These are phyloP conservation scores for Phlogophora meticulosa DNA, from an alignment of 2,888 invertebrate species.

Conservation along the genomic window DNA sequence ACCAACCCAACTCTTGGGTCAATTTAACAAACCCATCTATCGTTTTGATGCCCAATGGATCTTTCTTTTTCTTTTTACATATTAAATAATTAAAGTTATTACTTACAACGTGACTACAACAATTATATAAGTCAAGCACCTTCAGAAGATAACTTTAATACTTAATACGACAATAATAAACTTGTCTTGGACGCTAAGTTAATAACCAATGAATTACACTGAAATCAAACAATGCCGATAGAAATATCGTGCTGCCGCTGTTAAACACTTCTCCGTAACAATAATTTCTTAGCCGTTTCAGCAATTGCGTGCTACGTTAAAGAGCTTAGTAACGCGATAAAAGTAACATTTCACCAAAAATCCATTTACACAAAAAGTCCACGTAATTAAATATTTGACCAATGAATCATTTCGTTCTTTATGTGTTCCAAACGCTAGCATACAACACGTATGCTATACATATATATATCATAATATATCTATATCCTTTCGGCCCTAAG, in stretches of 20 bases:
- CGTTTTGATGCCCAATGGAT: too few species aligned
- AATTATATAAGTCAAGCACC: neutral
- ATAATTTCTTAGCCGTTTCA: slow-evolving; percentile 72
- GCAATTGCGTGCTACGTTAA: slow-evolving; percentile 70
- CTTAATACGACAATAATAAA: slow-evolving; percentile 31
- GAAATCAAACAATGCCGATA: slow-evolving; percentile 32
- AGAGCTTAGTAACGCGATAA: slow-evolving; percentile 61
- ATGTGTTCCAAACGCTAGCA: neutral
- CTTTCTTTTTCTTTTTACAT: too few species aligned
- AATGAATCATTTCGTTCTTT: neutral
- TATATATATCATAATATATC: too few species aligned
- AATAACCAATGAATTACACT: slow-evolving; percentile 24
- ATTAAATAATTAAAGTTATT: too few species aligned
- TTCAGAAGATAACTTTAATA: too few species aligned
- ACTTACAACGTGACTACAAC: neutral
- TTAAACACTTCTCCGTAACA: slow-evolving; percentile 71
- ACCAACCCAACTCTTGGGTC: neutral
- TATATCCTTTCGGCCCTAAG: too few species aligned
- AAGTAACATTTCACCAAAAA: slow-evolving; percentile 39
- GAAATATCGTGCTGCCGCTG: slow-evolving; percentile 47
- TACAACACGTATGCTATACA: too few species aligned
- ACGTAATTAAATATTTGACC: neutral
- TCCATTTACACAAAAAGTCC: slow-evolving; percentile 11
- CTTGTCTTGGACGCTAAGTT: slow-evolving; percentile 17
- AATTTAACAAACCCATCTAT: neutral